phyloP scores from a whole-genome alignment of 2,113 vertebrate genomes.

The Sebastes fasciatus region DNA sequence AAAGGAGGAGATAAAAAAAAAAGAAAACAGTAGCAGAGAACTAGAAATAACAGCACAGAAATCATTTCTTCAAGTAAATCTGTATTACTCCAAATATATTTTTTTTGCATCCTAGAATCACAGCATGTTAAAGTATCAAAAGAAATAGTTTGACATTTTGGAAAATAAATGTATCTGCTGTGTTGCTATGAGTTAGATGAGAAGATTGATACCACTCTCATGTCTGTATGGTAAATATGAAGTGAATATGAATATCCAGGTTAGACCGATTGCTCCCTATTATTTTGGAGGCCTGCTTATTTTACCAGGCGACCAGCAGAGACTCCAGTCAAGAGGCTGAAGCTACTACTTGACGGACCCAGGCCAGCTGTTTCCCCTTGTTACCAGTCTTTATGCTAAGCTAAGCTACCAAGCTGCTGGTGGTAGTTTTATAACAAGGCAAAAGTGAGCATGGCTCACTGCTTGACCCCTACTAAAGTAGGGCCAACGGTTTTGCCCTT shows the following conservation, averaged over 20 bases:
- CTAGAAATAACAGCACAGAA: not conserved
- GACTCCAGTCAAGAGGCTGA: not conserved
- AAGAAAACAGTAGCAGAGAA: not conserved
- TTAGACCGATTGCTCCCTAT: not conserved
- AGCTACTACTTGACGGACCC: not conserved
- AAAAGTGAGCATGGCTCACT: too few relatives aligned
- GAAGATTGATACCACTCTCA: not conserved
- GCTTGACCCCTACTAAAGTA: too few relatives aligned
- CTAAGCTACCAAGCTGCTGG: not conserved
- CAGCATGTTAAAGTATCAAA: not conserved
- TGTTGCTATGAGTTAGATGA: not conserved
- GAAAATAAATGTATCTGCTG: not conserved
- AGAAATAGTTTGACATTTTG: not conserved
- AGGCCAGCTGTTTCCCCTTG: not conserved
- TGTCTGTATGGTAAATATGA: not conserved
- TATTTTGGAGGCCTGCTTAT: not conserved
- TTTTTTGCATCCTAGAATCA: not conserved
- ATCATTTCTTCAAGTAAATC: not conserved
- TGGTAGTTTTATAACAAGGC: not conserved
- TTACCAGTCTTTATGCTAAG: not conserved
- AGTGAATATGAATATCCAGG: not conserved
- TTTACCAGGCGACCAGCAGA: not conserved
- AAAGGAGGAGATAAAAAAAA: not conserved
- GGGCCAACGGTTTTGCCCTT: too few relatives aligned
- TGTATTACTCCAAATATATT: not conserved